phyloP scores from a whole-genome alignment of 2,888 invertebrate species.

The Eueremaeus valkanovi region DNA sequence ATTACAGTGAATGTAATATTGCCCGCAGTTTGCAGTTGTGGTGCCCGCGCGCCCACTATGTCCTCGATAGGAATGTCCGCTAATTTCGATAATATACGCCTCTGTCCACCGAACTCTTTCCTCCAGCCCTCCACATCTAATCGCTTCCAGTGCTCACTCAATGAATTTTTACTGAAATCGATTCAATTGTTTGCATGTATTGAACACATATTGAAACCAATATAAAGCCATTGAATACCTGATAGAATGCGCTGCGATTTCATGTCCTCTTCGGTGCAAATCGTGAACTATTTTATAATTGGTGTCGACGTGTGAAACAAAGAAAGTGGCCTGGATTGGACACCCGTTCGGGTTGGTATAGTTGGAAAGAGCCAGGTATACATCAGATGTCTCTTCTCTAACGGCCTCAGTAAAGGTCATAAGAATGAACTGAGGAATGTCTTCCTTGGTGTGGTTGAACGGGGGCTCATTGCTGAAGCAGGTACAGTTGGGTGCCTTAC shows the following conservation, averaged over 20 bases:
- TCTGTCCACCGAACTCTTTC: slow-evolving; percentile 87
- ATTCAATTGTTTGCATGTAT: background rate
- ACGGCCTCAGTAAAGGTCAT: too few relatives aligned
- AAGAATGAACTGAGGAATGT: too few relatives aligned
- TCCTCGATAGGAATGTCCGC: slow-evolving; percentile 88
- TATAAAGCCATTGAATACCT: slow-evolving; percentile 55
- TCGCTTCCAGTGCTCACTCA: slow-evolving; percentile 83
- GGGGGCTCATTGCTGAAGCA: too few relatives aligned
- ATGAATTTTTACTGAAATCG: slow-evolving; percentile 60
- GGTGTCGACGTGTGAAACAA: slow-evolving; percentile 51
- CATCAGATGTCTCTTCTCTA: too few relatives aligned
- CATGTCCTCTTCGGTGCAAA: slow-evolving; percentile 69
- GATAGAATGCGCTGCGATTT: slow-evolving; percentile 84
- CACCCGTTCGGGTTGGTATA: slow-evolving; percentile 52
- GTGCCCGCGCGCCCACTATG: slow-evolving; percentile 80
- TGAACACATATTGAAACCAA: slow-evolving; percentile 15
- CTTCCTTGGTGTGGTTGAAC: too few relatives aligned
- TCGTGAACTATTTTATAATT: slow-evolving; percentile 52
- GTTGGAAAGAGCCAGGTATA: too few relatives aligned
- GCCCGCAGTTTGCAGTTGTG: slow-evolving; percentile 83
- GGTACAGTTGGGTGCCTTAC: too few relatives aligned
- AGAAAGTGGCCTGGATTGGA: slow-evolving; percentile 51
- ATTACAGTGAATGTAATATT: slow-evolving; percentile 96
- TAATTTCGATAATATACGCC: slow-evolving; percentile 69
- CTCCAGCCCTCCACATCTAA: slow-evolving; percentile 87